Evolutionary conservation across 1,140 invertebrate species (phyloP), one percentile per base, ranked within the genome.

Genomic region (Vollenhovia emeryi): DNA sequence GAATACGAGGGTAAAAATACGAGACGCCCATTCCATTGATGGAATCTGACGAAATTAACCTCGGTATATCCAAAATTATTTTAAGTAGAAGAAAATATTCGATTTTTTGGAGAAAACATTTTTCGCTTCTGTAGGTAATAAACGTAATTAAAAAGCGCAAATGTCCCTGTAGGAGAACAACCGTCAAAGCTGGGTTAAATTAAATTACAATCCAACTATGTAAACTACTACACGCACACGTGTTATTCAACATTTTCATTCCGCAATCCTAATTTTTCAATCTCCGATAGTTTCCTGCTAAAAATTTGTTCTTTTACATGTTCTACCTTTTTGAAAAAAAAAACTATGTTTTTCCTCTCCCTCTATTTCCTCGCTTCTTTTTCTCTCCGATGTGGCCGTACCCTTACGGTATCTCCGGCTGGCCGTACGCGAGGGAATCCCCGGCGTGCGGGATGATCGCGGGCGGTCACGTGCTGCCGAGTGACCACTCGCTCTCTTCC

Each of bases 401-500:
- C 45, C 62, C 60, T 43, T 8, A 36, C 9, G 60, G 43, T 43
- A 24, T 80, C 48, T 80, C 64, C 64, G 66, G 24, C 36, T 50
- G 33, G 62, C 18, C 36, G 15, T 45, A 57, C 78, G 50, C 48
- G 50, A 71, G 78, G 78, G 78, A 82, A 82, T 73, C 66, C 52
- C 78, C 50, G 24, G 36, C 50, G 66, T 73, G 36, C 50, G 78
- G 50, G 78, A 80, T 69, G 76, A 69, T 80, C 62, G 48, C 48
- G 40, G 50, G 33, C 50, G 86, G 86, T 88, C 87, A 88, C 87
- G 87, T 88, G 87, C 83, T 60, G 82, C 50, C 86, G 57, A 88
- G 86, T 88, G 87, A 75, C 87, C 82, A 60, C 68, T 76, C 60
- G 68, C 21, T 52, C 66, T 71, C 50, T 36, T 45, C 3, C 59